Evolutionary conservation across 2,888 invertebrate genomes (phyloP).

Genomic region (Druceiella hillmani): DNA sequence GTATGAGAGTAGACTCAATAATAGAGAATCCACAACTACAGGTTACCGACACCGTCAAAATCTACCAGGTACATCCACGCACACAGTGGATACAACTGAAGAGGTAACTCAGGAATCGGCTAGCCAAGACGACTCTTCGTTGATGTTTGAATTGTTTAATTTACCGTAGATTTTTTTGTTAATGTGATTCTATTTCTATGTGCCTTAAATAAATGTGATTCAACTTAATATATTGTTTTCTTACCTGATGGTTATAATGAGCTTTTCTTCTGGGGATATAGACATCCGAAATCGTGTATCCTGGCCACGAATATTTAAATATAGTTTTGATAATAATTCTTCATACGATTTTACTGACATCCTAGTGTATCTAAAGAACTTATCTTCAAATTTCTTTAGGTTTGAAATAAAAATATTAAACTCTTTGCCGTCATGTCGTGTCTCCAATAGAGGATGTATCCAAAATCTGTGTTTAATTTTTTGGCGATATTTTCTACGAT

Average conservation of each 20-base stretch:
- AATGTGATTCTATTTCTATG: constrained; percentile 5
- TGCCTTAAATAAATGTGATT: constrained; percentile 12
- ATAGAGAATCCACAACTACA: constrained; percentile 3
- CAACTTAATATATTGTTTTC: constrained; percentile 13
- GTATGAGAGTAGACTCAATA: constrained; percentile 3
- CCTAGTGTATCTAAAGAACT: constrained; percentile 7
- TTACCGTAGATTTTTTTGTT: constrained; percentile 1
- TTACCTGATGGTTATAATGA: constrained; percentile 12
- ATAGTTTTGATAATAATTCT: constrained; percentile 11
- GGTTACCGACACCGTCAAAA: neutral
- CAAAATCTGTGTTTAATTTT: constrained; percentile 9
- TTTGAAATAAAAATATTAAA: constrained; percentile 12
- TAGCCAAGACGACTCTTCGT: constrained; percentile 1
- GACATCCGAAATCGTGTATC: constrained; percentile 12
- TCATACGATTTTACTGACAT: constrained; percentile 10
- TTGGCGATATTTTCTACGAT: constrained; percentile 6
- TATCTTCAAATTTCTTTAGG: constrained; percentile 12
- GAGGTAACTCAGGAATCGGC: constrained; percentile 1
- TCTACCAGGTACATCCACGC: neutral
- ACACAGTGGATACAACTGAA: neutral
- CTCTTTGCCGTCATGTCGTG: constrained; percentile 11
- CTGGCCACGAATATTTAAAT: constrained; percentile 12
- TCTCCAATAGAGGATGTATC: constrained; percentile 12
- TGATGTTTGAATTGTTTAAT: neutral
- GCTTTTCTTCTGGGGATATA: constrained; percentile 12